Percentiles rank a stretch among this genome's conserved stretches.
Evolutionary conservation across 2,797 vertebrate species (phyloP).

Genomic region (Serranus cabrilla): DNA sequence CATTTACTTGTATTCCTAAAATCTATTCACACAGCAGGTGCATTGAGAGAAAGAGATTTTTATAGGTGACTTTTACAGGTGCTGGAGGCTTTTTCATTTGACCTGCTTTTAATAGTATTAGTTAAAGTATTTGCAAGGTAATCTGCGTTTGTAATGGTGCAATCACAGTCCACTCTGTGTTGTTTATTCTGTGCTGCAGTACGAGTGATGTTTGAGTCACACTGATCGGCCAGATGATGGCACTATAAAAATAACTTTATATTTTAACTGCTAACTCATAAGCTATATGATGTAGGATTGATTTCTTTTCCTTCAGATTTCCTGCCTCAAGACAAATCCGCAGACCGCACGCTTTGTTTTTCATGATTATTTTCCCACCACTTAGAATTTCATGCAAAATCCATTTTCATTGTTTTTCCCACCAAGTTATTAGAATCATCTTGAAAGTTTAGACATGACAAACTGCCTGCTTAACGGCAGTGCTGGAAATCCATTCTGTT

Average conservation of each 20-base stretch:
- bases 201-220: neutral
- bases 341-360: neutral
- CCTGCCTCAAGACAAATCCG: conserved; percentile 37
- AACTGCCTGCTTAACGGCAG: conserved; percentile 5
- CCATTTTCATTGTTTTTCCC: conserved; percentile 40
- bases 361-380: conserved; percentile 31
- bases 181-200: neutral
- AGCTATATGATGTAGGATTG: conserved; percentile 23
- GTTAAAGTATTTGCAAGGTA: conserved; percentile 12
- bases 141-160: conserved; percentile 23
- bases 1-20: conserved; percentile 65
- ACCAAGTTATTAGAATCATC: conserved; percentile 4
- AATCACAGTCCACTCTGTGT: neutral
- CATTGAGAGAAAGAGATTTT: conserved; percentile 73
- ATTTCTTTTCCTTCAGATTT: conserved; percentile 24
- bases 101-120: conserved; percentile 38
- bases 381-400: conserved; percentile 35
- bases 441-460: conserved; percentile 16
- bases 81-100: conserved; percentile 44
- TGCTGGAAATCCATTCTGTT: conserved; percentile 21
- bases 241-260: conserved; percentile 33
- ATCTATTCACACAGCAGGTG: conserved; percentile 79
- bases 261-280: conserved; percentile 35
- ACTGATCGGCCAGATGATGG: conserved; percentile 21
- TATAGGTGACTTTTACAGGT: conserved; percentile 72